These are phyloP conservation scores for Ptychoptera contaminata DNA, from an alignment of 2,888 invertebrate species.

Conservation along the genomic window DNA sequence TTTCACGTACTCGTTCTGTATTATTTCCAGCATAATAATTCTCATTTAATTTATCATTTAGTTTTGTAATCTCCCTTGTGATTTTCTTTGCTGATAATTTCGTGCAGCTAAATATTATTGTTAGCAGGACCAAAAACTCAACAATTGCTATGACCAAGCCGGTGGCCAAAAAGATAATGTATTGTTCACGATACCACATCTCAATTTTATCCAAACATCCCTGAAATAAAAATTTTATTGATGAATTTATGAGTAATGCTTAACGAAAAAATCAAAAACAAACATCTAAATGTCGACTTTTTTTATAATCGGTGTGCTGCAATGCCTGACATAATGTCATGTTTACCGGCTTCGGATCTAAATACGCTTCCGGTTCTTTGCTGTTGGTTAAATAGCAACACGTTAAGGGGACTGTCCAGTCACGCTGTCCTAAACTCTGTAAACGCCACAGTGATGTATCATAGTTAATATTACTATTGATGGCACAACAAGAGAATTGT, in stretches of 20 bases:
- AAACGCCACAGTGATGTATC: slow-evolving; percentile 68
- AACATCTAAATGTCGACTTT: slow-evolving; percentile 22
- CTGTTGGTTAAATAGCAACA: slow-evolving; percentile 51
- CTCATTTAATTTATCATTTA: too few relatives aligned
- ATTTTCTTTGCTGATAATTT: slow-evolving; percentile 17
- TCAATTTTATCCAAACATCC: slow-evolving; percentile 54
- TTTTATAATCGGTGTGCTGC: slow-evolving; percentile 21
- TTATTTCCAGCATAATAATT: too few relatives aligned
- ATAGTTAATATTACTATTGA: slow-evolving; percentile 62
- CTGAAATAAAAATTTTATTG: slow-evolving; percentile 27
- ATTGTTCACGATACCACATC: slow-evolving; percentile 63
- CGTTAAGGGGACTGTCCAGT: slow-evolving; percentile 48
- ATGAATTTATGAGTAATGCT: too few relatives aligned
- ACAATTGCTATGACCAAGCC: slow-evolving; percentile 52
- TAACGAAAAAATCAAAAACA: slow-evolving; percentile 4
- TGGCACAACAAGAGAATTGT: slow-evolving; percentile 59
- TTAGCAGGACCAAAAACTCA: slow-evolving; percentile 54
- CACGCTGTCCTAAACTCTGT: slow-evolving; percentile 53
- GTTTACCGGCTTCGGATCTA: slow-evolving; percentile 63
- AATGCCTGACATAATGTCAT: slow-evolving; percentile 49
- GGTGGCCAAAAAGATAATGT: slow-evolving; percentile 46
- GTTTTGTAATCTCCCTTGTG: too few relatives aligned
- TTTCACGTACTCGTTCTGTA: too few relatives aligned
- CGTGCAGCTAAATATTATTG: slow-evolving; percentile 55
- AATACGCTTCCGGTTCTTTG: slow-evolving; percentile 40